Evolutionary conservation across 2,797 vertebrate species (phyloP).

Genomic region (Smutsia gigantea): DNA sequence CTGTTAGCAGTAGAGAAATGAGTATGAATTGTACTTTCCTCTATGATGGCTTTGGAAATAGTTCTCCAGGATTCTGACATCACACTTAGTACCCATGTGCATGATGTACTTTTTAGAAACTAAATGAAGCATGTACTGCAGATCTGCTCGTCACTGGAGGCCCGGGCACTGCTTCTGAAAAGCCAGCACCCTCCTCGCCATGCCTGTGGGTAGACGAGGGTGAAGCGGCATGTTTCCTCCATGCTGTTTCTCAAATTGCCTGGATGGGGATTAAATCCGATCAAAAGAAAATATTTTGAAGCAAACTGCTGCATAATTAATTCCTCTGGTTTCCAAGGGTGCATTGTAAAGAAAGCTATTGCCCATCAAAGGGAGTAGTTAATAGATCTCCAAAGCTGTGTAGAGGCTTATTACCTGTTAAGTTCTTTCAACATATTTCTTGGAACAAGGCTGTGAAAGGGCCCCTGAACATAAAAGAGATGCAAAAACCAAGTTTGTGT

Average conservation of each 20-base stretch:
- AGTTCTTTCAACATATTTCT: constrained; percentile 42
- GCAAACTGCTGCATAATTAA: constrained; percentile 82
- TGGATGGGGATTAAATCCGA: constrained; percentile 30
- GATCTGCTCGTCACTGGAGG: not conserved
- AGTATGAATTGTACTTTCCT: not conserved
- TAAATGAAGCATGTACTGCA: not conserved
- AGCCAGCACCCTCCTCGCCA: not conserved
- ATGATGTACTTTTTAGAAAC: not conserved
- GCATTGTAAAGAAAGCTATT: constrained; percentile 73
- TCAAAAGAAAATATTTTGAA: constrained; percentile 76
- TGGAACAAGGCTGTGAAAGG: constrained; percentile 21
- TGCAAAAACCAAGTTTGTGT: not conserved
- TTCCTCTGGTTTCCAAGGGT: constrained; percentile 68
- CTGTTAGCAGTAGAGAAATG: not conserved
- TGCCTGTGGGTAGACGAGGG: not conserved
- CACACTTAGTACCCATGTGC: not conserved
- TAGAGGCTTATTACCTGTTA: not conserved
- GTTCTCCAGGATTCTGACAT: not conserved
- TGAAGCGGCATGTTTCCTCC: not conserved
- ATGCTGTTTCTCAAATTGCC: not conserved
- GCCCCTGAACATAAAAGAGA: not conserved
- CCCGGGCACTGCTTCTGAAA: not conserved
- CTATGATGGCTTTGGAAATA: not conserved
- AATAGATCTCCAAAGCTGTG: constrained; percentile 31
- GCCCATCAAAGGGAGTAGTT: constrained; percentile 81